phyloP scores from a whole-genome alignment of 2,888 invertebrate species.

The Piscicola geometra region DNA sequence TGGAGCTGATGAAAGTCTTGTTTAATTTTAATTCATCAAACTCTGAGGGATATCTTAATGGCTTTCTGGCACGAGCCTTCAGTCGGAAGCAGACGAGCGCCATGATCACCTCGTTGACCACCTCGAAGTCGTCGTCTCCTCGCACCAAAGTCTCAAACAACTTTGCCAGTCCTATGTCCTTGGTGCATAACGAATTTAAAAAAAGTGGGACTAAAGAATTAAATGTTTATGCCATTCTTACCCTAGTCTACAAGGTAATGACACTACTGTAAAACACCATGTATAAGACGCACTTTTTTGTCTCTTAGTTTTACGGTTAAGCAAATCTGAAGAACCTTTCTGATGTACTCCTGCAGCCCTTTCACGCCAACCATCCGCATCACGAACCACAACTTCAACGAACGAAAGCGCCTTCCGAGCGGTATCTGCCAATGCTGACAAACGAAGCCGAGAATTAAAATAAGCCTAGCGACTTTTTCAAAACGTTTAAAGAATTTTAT shows the following conservation, averaged over 20 bases:
- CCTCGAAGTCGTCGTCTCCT: constrained; percentile 72
- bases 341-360: constrained; percentile 72
- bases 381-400: constrained; percentile 89
- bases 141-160: constrained; percentile 70
- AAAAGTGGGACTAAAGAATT: no score
- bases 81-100: constrained; percentile 86
- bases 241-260: no score
- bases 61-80: constrained; percentile 58
- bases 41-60: background rate
- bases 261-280: no score
- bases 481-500: no score
- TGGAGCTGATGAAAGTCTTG: background rate
- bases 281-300: no score
- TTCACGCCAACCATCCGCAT: constrained; percentile 74
- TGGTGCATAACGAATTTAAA: background rate
- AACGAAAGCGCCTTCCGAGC: constrained; percentile 77
- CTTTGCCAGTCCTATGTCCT: constrained; percentile 65
- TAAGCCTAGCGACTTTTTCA: no score
- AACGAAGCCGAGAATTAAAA: no score
- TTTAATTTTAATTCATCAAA: background rate
- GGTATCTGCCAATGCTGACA: constrained; percentile 81
- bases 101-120: constrained; percentile 75
- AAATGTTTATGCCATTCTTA: no score
- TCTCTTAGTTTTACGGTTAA: no score
- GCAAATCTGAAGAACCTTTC: constrained; percentile 66